Conservation (phyloP, 2,113 vertebrate species). For the Proteles cristata region DNA sequence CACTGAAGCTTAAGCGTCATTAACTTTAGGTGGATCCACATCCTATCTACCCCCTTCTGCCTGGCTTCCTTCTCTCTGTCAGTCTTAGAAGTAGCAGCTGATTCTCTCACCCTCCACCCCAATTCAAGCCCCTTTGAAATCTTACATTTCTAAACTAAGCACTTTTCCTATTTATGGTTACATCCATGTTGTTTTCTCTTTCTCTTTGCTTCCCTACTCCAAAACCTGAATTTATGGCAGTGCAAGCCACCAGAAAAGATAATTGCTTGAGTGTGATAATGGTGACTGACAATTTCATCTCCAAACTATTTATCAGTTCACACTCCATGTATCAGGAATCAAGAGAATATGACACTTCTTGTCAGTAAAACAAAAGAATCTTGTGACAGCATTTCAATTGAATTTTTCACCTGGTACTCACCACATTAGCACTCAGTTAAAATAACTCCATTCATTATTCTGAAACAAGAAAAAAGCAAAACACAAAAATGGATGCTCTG, state of each 20-base stretch:
- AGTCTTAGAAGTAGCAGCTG: neutral
- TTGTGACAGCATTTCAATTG: constrained; percentile 83
- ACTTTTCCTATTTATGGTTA: neutral
- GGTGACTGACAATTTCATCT: constrained; percentile 87
- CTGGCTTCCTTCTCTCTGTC: neutral
- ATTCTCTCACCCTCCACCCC: neutral
- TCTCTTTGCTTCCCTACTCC: neutral
- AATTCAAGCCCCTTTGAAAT: neutral
- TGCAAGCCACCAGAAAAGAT: constrained; percentile 50
- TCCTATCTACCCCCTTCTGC: neutral
- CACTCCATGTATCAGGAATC: constrained; percentile 80
- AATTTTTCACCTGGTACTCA: constrained; percentile 79
- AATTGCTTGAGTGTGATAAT: constrained; percentile 78
- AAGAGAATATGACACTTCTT: constrained; percentile 83
- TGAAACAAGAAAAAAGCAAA: constrained; percentile 52
- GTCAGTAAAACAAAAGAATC: constrained; percentile 82
- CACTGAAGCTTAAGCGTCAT: neutral
- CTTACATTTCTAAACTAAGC: neutral
- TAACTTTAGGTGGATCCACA: neutral
- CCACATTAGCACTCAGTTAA: constrained; percentile 75
- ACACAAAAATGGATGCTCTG: constrained; percentile 38
- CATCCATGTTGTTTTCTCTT: neutral
- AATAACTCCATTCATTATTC: constrained; percentile 84
- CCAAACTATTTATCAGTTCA: constrained; percentile 81
- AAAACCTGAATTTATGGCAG: neutral